Evolutionary conservation across 2,888 invertebrate genomes (phyloP), one percentile per base, ranked within the genome.

Genomic region (Dermolepida albohirtum): DNA sequence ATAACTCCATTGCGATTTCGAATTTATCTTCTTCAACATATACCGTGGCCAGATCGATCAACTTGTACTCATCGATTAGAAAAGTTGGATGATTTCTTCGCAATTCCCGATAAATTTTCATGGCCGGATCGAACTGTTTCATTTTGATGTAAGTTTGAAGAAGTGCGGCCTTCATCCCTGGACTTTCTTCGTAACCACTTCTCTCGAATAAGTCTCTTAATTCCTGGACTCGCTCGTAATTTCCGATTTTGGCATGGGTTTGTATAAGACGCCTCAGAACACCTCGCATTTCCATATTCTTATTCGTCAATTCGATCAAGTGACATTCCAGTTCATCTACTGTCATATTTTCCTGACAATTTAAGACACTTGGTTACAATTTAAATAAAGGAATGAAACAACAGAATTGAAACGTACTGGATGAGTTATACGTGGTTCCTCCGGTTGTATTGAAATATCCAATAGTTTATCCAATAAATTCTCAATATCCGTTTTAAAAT

Each of bases 201-300:
- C 67, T 57, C 54, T 86, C 83, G 67, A 89, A 88, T 70, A 86
- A 87, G 0, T 83, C 77, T 14, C 85, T 83, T 2, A 90, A 80
- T 71, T 89, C 85, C 16, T 85, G 78, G 0, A 89, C 89, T 1
- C 87, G 85, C 0, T 85, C 70, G 5, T 87, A 72, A 72, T 89
- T 87, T 0, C 87, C 87, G 0, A 85, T 82, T 16, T 85, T 85
- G 51, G 89, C 88, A 71, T 88, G 86, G 40, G 84, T 75, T 71
- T 89, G 88, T 0, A 92, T 80, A 5, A 92, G 77, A 67, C 86
- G 87, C 5, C 92, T 82, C 2, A 92, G 76, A 0, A 90, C 87
- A 0, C 91, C 91, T 4, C 91, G 85, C 0, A 88, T 86, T 81
- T 91, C 89, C 86, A 91, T 85, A 17, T 86, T 84, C 75, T 91